Evolutionary conservation across 2,888 invertebrate species (phyloP), one percentile per base, ranked within the genome.

Genomic region (Hypercompe scribonia): DNA sequence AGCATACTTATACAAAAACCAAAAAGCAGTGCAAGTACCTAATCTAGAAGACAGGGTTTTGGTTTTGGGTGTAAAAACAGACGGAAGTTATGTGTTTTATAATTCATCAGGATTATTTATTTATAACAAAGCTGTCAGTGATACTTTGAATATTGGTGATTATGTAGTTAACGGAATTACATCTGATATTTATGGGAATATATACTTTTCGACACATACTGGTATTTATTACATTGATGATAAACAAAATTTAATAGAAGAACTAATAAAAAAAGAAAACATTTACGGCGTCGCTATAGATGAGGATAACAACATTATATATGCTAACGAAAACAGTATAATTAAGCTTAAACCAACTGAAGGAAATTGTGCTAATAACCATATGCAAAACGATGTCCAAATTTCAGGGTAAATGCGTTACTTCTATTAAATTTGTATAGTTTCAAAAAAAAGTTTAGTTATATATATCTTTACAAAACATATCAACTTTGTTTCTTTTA

Each of bases 81-180:
- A 86, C 10, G 66, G 85, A 3, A 84, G 87, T 50, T 80, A 85
- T 34, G 36, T 83, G 3, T 90, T 86, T 73, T 81, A 77, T 0
- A 91, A 91, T 71, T 86, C 88, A 31, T 85, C 89, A 36, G 91
- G 91, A 50, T 68, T 89, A 0, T 91, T 85, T 74, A 65, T 73
- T 8, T 84, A 84, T 28, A 80, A 77, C 3, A 87, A 84, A 75
- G 68, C 34, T 24, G 70, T 66, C 21, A 46, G 36, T 0, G 34
- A 63, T n/a, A 73, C 77, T 1, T 13, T 46, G 5, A 28, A 73
- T 28, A 5, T 86, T 24, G 85, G 81, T n/a, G 73, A 84, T 8
- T 78, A 82, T 34, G 71, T 75, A 28, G 71, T 83, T 0, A 90
- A 88, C 69, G 82, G 84, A 15, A 82, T 90, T n/a, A 78, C 87